Evolutionary conservation across 2,113 vertebrate species (phyloP).

Genomic region (Stomatorhinus ivindoensis): DNA sequence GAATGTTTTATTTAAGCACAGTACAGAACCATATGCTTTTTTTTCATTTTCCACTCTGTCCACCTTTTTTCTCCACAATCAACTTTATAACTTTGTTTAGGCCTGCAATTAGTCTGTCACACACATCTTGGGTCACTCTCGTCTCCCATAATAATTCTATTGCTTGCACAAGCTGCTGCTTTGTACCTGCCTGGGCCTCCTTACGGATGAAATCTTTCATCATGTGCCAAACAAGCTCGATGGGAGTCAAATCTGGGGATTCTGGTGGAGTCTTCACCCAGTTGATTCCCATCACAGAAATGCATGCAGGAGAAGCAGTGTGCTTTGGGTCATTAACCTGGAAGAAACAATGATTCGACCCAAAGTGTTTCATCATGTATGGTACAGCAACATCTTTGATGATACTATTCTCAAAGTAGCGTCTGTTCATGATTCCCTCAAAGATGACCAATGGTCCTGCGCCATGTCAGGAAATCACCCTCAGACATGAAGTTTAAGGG

Average conservation of each 20-base stretch:
- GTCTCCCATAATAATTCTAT: neutral
- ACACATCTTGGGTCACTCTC: neutral
- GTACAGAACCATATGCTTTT: neutral
- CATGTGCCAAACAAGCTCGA: neutral
- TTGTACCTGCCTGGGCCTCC: neutral
- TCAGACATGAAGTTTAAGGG: neutral
- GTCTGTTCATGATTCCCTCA: neutral
- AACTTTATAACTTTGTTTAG: neutral
- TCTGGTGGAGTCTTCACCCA: neutral
- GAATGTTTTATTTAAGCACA: neutral
- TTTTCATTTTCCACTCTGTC: neutral
- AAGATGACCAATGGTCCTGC: neutral
- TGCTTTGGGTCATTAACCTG: constrained; percentile 3
- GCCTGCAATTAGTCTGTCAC: neutral
- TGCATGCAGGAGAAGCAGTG: neutral
- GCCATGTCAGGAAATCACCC: neutral
- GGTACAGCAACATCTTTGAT: neutral
- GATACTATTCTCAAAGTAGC: neutral
- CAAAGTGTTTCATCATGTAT: neutral
- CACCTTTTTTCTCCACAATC: neutral
- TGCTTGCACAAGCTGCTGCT: neutral
- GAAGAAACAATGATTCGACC: neutral
- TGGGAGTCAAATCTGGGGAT: neutral
- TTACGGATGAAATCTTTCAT: constrained; percentile 4
- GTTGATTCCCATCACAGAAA: neutral